Conservation (phyloP, 1,140 invertebrate genomes). For the Panagrolaimus sp. region DNA sequence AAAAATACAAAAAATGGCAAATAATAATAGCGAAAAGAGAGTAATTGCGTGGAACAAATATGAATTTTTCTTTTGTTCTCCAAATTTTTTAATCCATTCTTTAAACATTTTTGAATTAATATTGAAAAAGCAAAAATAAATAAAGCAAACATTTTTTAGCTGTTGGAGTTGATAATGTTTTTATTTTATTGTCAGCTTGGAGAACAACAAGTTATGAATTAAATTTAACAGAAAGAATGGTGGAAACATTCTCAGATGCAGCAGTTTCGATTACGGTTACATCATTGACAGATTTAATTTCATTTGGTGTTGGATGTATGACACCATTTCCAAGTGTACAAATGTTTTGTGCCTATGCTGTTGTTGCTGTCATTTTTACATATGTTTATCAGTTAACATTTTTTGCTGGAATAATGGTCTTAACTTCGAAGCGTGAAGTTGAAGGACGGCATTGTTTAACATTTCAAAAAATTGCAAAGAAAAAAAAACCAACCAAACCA, state of each 20-base stretch:
- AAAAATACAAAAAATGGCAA: no score
- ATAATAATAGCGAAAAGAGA: no score
- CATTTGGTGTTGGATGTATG: slow-evolving; percentile 89
- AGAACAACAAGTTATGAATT: slow-evolving; percentile 73
- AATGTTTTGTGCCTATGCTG: slow-evolving; percentile 57
- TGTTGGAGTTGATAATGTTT: slow-evolving; percentile 56
- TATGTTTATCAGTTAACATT: slow-evolving; percentile 61
- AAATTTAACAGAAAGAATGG: slow-evolving; percentile 77
- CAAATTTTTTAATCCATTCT: not conserved
- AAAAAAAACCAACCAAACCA: not conserved
- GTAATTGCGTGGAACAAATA: not conserved
- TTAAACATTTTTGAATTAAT: not conserved
- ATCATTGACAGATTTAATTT: slow-evolving; percentile 90
- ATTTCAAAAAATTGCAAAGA: slow-evolving; percentile 63
- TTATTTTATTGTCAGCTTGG: slow-evolving; percentile 77
- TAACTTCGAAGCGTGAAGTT: slow-evolving; percentile 50
- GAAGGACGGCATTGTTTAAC: slow-evolving; percentile 53
- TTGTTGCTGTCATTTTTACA: slow-evolving; percentile 59
- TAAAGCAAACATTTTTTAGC: slow-evolving; percentile 38
- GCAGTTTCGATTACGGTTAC: slow-evolving; percentile 95
- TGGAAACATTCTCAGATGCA: slow-evolving; percentile 71
- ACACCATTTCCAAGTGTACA: slow-evolving; percentile 66
- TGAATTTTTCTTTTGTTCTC: not conserved
- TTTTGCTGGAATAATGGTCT: slow-evolving; percentile 58
- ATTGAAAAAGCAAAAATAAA: no score